Base-by-base conservation (phyloP, 1,140 invertebrate genomes). In the Caenorhabditis latens region DNA sequence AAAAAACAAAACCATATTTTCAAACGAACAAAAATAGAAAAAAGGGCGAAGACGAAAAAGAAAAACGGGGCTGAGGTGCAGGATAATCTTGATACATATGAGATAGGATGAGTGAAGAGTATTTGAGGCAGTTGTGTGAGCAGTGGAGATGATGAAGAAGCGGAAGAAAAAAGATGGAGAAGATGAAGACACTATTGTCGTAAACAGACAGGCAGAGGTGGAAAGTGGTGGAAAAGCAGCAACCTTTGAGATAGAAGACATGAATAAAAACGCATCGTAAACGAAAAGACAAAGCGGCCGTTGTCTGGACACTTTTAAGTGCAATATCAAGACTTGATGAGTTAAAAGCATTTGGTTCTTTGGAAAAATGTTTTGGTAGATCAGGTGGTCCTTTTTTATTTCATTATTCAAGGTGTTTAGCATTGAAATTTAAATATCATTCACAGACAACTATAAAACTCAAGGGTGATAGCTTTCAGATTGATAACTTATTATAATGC, bases 71-170 rank as follows among this genome's bases (percentile, higher is more conserved):
- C 46, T 24, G 71, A 53, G 43, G 71, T 50, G n/a, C 71, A 50
- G 71, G 71, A 79, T 79, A 50, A 50, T 79, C 71, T 79, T 79
- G 46, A 79, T 79, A 79, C 71, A 79, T 79, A 79, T 79, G 71
- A 79, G 46, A 79, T 79, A 48, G 71, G 46, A 79, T 79, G 71
- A 79, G 71, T 79, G 71, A 79, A 16, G 46, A 79, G 46, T 79
- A 50, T 79, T 50, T 79, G 71, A 79, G 71, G 71, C 71, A 79
- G 71, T 79, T 79, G 71, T 24, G 71, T 53, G 71, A 4, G 11
- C 13, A 24, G 71, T 4, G 71, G 71, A 50, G 46, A 79, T 50
- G 71, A 79, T 79, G 71, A 79, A 46, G 46, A 48, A 79, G 71
- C 11, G 53, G 71, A 79, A 50, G 71, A 43, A 32, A n/a, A n/a